phyloP scores from a whole-genome alignment of 2,113 vertebrate species.

The Ranitomeya imitator region DNA sequence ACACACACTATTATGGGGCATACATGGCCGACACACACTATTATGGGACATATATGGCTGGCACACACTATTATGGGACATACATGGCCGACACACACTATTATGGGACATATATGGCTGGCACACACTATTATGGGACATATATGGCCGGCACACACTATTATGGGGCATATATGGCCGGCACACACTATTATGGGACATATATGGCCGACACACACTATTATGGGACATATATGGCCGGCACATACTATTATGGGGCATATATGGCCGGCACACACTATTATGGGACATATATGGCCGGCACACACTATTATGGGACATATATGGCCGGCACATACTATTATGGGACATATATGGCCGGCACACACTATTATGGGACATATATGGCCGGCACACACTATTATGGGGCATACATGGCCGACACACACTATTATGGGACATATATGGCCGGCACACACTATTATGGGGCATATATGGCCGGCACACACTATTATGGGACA shows the following conservation, averaged over 20 bases:
- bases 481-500: no score
- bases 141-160: neutral
- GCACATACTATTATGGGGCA: neutral
- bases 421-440: neutral
- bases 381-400: no score
- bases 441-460: no score
- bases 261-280: no score
- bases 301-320: no score
- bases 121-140: neutral
- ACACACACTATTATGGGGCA: neutral
- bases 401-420: neutral
- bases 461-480: no score
- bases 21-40: neutral
- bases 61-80: neutral
- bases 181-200: neutral
- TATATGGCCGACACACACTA: neutral
- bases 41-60: neutral
- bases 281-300: no score
- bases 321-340: no score
- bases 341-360: no score
- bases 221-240: neutral
- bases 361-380: neutral
- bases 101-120: neutral
- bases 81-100: neutral
- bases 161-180: neutral